These are phyloP conservation scores for Heliconius ethilla DNA, from an alignment of 2,888 invertebrate species.

Conservation along the genomic window DNA sequence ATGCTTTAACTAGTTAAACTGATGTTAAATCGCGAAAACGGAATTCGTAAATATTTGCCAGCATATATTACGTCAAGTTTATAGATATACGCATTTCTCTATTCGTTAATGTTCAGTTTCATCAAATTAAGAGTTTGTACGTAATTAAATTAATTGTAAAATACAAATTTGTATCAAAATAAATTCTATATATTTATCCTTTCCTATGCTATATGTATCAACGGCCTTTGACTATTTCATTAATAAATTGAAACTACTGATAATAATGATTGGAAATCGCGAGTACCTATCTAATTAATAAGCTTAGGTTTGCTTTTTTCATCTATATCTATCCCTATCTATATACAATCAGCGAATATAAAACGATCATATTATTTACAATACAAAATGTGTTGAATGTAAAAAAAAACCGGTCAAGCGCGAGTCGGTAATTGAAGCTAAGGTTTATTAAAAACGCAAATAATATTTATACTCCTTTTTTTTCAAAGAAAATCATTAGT, in stretches of 20 bases:
- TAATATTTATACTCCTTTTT: too few relatives aligned
- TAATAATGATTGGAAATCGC: background rate
- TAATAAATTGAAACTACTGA: background rate
- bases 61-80: background rate
- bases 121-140: background rate
- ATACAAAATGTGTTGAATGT: background rate
- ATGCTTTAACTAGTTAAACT: background rate
- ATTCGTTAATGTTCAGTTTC: background rate
- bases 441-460: too few relatives aligned
- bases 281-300: background rate
- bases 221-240: background rate
- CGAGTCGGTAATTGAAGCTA: too few relatives aligned
- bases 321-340: too few relatives aligned
- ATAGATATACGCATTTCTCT: background rate
- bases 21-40: background rate
- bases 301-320: too few relatives aligned
- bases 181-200: too few relatives aligned
- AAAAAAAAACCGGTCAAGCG: too few relatives aligned
- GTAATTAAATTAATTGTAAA: background rate
- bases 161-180: background rate
- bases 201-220: too few relatives aligned
- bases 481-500: too few relatives aligned
- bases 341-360: background rate
- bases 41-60: slow-evolving; percentile 8
- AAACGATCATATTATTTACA: background rate